Conservation (phyloP, 2,797 vertebrate species). For the Sebastes taczanowskii region DNA sequence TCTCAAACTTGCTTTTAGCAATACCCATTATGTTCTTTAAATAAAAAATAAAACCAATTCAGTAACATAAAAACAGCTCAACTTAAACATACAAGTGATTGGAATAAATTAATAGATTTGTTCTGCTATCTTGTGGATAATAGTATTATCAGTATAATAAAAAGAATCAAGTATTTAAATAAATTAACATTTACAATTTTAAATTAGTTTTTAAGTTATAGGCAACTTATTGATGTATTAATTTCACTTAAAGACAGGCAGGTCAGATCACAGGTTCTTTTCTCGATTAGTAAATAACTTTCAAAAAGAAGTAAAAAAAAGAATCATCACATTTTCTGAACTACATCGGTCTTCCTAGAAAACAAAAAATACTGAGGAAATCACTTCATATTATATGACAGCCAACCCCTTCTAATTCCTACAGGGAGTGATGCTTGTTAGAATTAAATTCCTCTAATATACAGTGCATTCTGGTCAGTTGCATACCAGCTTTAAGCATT, state of each 20-base stretch:
- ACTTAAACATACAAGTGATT: constrained; percentile 56
- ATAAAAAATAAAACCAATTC: constrained; percentile 52
- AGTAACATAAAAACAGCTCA: constrained; percentile 67
- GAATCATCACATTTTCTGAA: constrained; percentile 71
- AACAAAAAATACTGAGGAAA: constrained; percentile 61
- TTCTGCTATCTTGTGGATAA: constrained; percentile 45
- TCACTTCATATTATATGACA: constrained; percentile 51
- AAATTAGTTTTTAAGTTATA: constrained; percentile 83
- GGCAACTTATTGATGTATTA: constrained; percentile 71
- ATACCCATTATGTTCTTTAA: constrained; percentile 25
- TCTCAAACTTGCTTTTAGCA: constrained; percentile 47
- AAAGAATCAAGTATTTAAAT: constrained; percentile 79
- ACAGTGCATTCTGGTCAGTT: constrained; percentile 80
- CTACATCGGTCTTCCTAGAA: constrained; percentile 58
- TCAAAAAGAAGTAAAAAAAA: constrained; percentile 54
- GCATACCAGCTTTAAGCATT: constrained; percentile 61
- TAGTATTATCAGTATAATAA: constrained; percentile 51
- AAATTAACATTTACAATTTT: constrained; percentile 84
- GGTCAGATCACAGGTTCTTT: constrained; percentile 65
- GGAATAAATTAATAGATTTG: constrained; percentile 79
- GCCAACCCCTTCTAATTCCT: constrained; percentile 38
- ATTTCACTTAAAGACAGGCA: constrained; percentile 72
- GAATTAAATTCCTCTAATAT: constrained; percentile 60
- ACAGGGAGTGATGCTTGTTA: constrained; percentile 38
- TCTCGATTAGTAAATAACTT: constrained; percentile 49